A percentile compares a stretch with the other conserved stretches of the same genome.
Conservation (phyloP, 2,113 vertebrate genomes). For the Herpetotheres cachinnans region DNA sequence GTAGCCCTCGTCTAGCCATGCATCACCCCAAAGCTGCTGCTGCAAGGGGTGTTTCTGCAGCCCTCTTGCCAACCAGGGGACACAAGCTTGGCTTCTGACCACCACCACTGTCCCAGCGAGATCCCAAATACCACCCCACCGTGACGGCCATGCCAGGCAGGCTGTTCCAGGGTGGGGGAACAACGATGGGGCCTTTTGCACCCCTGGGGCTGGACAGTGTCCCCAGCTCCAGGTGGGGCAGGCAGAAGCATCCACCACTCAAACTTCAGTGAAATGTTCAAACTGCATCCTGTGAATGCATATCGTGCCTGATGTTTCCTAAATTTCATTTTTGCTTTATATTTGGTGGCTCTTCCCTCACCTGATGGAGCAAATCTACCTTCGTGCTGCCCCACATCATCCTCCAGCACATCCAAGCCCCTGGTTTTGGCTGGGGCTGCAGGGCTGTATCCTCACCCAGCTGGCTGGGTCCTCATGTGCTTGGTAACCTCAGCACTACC, state of each 20-base stretch:
- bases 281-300: fast-evolving
- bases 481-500: neutral
- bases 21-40: neutral
- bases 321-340: neutral
- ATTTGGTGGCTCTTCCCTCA: neutral
- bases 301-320: neutral
- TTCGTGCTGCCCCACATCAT: fast-evolving
- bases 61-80: neutral
- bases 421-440: neutral
- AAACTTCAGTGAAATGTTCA: neutral
- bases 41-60: neutral
- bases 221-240: neutral
- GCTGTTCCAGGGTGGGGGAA: neutral
- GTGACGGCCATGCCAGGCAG: neutral
- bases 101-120: neutral
- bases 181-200: neutral
- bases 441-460: neutral
- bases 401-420: neutral
- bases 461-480: fast-evolving
- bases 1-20: too few relatives aligned
- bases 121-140: neutral
- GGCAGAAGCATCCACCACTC: neutral
- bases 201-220: neutral
- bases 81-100: neutral
- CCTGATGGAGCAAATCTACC: fast-evolving